These are phyloP conservation scores for Tetrapedia diversipes DNA, from an alignment of 2,888 invertebrate genomes.

Conservation along the genomic window DNA sequence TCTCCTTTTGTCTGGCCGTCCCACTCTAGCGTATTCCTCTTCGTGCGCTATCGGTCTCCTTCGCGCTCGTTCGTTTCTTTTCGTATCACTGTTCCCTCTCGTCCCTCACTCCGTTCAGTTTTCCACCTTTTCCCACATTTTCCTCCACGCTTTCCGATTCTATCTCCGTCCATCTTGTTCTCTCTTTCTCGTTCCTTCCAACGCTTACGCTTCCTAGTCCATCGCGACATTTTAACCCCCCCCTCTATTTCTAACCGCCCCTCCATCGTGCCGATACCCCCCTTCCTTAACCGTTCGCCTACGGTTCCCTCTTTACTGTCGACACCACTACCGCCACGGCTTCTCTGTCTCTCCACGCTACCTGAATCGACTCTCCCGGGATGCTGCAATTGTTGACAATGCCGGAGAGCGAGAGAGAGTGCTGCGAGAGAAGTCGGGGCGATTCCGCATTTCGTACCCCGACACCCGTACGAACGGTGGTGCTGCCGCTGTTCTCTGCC, in stretches of 20 bases:
- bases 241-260: neutral
- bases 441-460: conserved; percentile 70
- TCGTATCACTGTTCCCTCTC: conserved; percentile 14
- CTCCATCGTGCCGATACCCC: neutral
- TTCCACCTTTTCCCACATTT: conserved; percentile 49
- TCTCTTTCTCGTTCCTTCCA: neutral
- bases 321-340: conserved; percentile 61
- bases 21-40: neutral
- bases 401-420: conserved; percentile 67
- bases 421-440: conserved; percentile 60
- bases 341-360: conserved; percentile 69
- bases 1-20: neutral
- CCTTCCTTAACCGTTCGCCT: conserved; percentile 52
- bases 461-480: conserved; percentile 69
- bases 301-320: conserved; percentile 64
- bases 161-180: conserved; percentile 13
- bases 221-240: conserved; percentile 16
- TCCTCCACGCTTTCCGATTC: conserved; percentile 41
- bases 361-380: conserved; percentile 76
- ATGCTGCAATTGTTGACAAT: conserved; percentile 81
- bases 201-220: conserved; percentile 9
- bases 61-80: conserved; percentile 31
- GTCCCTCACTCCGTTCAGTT: conserved; percentile 15
- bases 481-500: conserved; percentile 50
- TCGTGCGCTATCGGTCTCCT: neutral